Evolutionary conservation across 1,140 invertebrate genomes (phyloP).

Genomic region (Listronotus oregonensis): DNA sequence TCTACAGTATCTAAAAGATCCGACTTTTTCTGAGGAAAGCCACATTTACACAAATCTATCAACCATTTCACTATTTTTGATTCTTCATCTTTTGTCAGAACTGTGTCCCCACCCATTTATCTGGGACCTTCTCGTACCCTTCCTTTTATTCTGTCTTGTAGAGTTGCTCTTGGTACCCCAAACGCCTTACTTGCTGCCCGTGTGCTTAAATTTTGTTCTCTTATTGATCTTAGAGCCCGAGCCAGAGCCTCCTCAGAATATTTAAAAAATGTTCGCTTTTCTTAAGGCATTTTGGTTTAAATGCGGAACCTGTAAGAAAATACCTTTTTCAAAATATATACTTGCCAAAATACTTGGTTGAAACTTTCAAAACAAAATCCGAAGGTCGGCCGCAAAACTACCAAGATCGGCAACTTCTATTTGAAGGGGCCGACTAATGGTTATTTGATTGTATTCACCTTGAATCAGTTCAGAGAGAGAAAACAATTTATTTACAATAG

Average conservation of each 20-base stretch:
- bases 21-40: too few relatives aligned
- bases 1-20: too few relatives aligned
- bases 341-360: too few relatives aligned
- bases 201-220: slow-evolving; percentile 21
- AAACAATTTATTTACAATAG: neutral
- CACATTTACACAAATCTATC: slow-evolving; percentile 19
- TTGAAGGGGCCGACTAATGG: slow-evolving; percentile 3
- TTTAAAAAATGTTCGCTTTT: slow-evolving; percentile 21
- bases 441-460: neutral
- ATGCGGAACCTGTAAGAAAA: slow-evolving; percentile 14
- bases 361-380: too few relatives aligned
- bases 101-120: slow-evolving; percentile 19
- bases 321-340: neutral
- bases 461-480: slow-evolving; percentile 1
- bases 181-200: slow-evolving; percentile 28
- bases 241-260: slow-evolving; percentile 19
- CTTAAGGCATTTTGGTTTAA: slow-evolving; percentile 9
- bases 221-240: slow-evolving; percentile 21
- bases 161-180: slow-evolving; percentile 22
- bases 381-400: too few relatives aligned
- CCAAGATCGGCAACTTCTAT: too few relatives aligned
- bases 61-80: slow-evolving; percentile 24
- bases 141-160: slow-evolving; percentile 34
- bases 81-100: slow-evolving; percentile 26
- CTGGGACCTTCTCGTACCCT: slow-evolving; percentile 24